Evolutionary conservation across 2,888 invertebrate species (phyloP).

Genomic region (Ernsta delagoae): DNA sequence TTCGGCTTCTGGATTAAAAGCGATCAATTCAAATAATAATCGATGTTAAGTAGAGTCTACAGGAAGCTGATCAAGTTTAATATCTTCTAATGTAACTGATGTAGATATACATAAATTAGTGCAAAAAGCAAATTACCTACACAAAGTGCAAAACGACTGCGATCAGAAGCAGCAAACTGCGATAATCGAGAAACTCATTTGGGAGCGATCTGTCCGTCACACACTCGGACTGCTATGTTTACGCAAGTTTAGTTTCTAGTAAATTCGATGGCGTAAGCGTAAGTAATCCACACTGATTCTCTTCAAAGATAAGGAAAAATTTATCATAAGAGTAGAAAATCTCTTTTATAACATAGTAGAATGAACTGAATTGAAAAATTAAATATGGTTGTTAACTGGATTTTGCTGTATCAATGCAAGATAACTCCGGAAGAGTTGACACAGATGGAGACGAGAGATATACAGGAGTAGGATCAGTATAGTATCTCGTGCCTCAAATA

Average conservation of each 20-base stretch:
- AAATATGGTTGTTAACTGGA: no score
- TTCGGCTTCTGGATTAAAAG: not conserved
- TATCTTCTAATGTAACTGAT: constrained; percentile 5
- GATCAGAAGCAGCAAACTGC: constrained; percentile 27
- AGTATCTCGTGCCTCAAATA: no score
- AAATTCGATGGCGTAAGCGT: constrained; percentile 70
- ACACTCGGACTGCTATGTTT: constrained; percentile 64
- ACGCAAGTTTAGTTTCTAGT: constrained; percentile 80
- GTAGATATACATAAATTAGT: constrained; percentile 3
- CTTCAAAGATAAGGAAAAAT: not conserved
- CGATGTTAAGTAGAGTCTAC: no score
- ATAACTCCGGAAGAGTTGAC: no score
- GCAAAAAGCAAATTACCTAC: constrained; percentile 13
- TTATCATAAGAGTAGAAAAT: not conserved
- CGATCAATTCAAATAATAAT: not conserved
- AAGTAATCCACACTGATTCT: constrained; percentile 42
- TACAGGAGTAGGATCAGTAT: no score
- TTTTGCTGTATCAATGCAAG: no score
- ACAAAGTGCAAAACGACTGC: constrained; percentile 4
- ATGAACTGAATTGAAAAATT: no score
- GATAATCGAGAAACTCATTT: constrained; percentile 40
- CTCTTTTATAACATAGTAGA: not conserved
- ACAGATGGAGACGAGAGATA: no score
- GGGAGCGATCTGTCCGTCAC: constrained; percentile 40
- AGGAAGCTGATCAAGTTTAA: not conserved